Evolutionary conservation across 2,797 vertebrate species (phyloP).

Genomic region (Ciconia nigra): DNA sequence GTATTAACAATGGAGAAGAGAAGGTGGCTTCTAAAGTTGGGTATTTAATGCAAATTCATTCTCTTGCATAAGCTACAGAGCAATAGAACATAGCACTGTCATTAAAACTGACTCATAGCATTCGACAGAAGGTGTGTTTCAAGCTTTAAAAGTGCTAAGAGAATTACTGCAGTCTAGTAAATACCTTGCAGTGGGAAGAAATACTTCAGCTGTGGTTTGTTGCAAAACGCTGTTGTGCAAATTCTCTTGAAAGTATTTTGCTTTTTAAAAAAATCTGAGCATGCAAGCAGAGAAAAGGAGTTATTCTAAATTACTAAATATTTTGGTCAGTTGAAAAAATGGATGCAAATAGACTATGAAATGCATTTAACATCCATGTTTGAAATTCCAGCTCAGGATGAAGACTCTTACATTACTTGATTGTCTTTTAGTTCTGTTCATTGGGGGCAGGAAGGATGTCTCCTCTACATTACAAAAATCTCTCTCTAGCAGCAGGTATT

Average conservation of each 20-base stretch:
- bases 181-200: constrained; percentile 22
- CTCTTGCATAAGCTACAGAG: constrained; percentile 62
- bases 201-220: not conserved
- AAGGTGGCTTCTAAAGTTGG: constrained; percentile 66
- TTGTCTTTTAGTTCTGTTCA: not conserved
- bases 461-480: not conserved
- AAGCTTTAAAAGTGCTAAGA: constrained; percentile 37
- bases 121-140: constrained; percentile 66
- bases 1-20: constrained; percentile 48
- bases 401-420: not conserved
- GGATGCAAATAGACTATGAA: not conserved
- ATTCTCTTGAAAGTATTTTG: not conserved
- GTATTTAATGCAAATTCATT: constrained; percentile 61
- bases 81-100: constrained; percentile 60
- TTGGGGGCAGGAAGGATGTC: accelerated
- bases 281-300: not conserved
- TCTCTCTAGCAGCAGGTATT: not conserved
- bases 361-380: not conserved
- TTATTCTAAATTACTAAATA: not conserved
- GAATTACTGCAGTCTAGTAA: constrained; percentile 51
- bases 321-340: not conserved
- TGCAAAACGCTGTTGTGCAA: not conserved
- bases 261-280: not conserved
- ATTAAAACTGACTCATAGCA: constrained; percentile 69
- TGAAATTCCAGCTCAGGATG: not conserved